Percentiles rank a stretch among this genome's conserved stretches.
phyloP scores from a whole-genome alignment of 2,113 vertebrate genomes.

The Platycercus adscitus region DNA sequence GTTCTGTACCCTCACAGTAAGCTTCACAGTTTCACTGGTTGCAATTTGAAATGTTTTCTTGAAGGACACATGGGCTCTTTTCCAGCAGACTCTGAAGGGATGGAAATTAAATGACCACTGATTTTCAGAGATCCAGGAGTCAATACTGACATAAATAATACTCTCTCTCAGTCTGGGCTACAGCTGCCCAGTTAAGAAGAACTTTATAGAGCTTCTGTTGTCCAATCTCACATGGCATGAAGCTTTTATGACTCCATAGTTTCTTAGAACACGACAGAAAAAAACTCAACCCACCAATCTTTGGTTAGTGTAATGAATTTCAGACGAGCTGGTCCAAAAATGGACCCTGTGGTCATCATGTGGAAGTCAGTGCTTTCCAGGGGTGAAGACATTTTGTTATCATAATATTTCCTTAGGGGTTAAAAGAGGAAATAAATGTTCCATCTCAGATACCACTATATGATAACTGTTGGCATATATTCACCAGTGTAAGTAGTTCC shows the following conservation, averaged over 20 bases:
- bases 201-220: not conserved
- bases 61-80: not conserved
- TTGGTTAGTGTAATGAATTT: constrained; percentile 44
- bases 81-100: not conserved
- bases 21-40: not conserved
- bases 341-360: not conserved
- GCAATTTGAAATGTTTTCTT: not conserved
- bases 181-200: not conserved
- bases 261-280: constrained; percentile 14
- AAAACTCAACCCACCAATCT: not conserved
- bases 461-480: constrained; percentile 14
- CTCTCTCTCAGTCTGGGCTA: not conserved
- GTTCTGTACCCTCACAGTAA: not conserved
- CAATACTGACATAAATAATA: not conserved
- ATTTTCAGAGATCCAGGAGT: constrained; percentile 13
- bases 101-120: not conserved
- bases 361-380: constrained; percentile 6
- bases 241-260: not conserved
- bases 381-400: not conserved
- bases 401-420: constrained; percentile 40
- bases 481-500: not conserved
- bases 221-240: not conserved
- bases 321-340: constrained; percentile 17
- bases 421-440: constrained; percentile 42
- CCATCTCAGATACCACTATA: not conserved